These are phyloP conservation scores for Larimichthys polyactis DNA, from an alignment of 2,113 vertebrate species.

Conservation along the genomic window DNA sequence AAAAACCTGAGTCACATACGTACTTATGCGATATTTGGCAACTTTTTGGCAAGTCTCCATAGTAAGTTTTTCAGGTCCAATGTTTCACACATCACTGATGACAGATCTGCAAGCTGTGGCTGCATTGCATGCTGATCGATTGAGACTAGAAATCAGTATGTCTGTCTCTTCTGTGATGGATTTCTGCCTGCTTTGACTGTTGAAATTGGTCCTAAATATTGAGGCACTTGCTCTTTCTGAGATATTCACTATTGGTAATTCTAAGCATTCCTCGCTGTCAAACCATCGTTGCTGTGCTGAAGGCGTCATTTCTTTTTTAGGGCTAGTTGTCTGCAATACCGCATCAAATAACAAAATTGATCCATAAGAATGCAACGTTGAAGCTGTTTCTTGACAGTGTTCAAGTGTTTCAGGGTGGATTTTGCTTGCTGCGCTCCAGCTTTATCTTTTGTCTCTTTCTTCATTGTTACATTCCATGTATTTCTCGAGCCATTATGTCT, in stretches of 20 bases:
- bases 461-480: neutral
- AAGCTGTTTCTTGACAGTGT: neutral
- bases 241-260: neutral
- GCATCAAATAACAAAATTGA: neutral
- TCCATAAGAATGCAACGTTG: neutral
- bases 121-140: neutral
- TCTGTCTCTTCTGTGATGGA: neutral
- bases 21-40: too few species aligned
- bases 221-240: neutral
- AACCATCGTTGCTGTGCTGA: neutral
- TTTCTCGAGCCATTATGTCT: slow-evolving; percentile 1
- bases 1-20: too few species aligned
- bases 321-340: neutral
- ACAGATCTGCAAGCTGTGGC: neutral
- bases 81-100: slow-evolving; percentile 3
- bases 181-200: neutral
- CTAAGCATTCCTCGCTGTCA: neutral
- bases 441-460: neutral
- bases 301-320: neutral
- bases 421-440: neutral
- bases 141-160: neutral
- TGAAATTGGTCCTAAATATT: slow-evolving; percentile 6
- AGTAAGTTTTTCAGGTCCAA: too few species aligned
- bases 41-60: too few species aligned
- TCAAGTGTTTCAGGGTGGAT: neutral